Evolutionary conservation across 92 coral and sea anemone genomes (phyloP).

Genomic region (Epizoanthus illoricatus): DNA sequence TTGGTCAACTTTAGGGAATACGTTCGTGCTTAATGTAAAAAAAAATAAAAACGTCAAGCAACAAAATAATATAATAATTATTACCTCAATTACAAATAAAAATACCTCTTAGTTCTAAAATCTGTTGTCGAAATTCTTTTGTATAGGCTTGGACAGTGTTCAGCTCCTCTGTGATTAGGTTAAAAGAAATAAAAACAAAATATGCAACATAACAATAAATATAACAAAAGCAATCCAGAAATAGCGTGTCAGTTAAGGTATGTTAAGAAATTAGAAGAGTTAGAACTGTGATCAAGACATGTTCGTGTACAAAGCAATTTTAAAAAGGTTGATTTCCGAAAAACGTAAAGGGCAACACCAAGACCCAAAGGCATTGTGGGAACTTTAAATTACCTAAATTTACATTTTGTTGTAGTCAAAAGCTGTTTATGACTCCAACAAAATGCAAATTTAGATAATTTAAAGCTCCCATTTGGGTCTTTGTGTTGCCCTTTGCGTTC

Average conservation of each 20-base stretch:
- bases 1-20: too few species aligned
- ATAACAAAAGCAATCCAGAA: background rate
- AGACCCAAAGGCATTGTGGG: too few species aligned
- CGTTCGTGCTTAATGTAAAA: background rate
- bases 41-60: background rate
- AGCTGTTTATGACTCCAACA: too few species aligned
- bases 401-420: too few species aligned
- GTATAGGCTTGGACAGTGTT: constrained; percentile 87
- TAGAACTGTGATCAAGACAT: background rate
- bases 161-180: constrained; percentile 82
- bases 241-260: background rate
- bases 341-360: too few species aligned
- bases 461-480: too few species aligned
- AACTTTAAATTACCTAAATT: too few species aligned
- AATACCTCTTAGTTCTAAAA: constrained; percentile 94
- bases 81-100: background rate
- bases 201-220: background rate
- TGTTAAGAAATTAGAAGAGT: background rate
- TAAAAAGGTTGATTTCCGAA: too few species aligned
- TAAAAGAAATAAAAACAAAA: constrained; percentile 18
- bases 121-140: constrained; percentile 94
- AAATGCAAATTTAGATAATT: too few species aligned
- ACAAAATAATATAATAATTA: background rate
- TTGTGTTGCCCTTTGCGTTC: too few species aligned
- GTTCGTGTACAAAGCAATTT: background rate